A percentile compares a stretch with the other conserved stretches of the same genome.
Evolutionary conservation across 2,888 invertebrate genomes (phyloP).

Genomic region (Ophioninae sp.): DNA sequence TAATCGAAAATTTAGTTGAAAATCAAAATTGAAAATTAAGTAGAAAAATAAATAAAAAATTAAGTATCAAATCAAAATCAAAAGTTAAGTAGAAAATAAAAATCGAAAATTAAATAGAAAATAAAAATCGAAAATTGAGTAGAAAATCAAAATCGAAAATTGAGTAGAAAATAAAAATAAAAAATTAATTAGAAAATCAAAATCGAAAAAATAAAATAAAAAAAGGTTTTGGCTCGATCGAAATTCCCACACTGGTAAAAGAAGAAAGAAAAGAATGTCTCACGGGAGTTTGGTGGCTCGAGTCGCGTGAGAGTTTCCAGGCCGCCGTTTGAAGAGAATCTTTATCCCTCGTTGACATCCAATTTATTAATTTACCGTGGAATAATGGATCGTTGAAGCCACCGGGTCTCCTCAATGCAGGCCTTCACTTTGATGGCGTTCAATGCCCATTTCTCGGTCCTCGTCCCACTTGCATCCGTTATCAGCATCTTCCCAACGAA

Average conservation of each 20-base stretch:
- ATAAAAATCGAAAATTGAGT: neutral
- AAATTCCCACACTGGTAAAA: constrained; percentile 3
- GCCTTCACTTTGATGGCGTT: constrained; percentile 62
- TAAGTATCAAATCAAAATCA: too few relatives aligned
- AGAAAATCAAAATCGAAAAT: constrained; percentile 24
- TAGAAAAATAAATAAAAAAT: too few relatives aligned
- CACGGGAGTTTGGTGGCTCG: constrained; percentile 16
- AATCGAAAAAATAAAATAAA: constrained; percentile 2
- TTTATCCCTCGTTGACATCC: constrained; percentile 72
- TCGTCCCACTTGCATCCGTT: constrained; percentile 22
- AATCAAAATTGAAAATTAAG: constrained; percentile 14
- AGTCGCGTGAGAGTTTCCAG: constrained; percentile 53
- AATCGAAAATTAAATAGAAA: constrained; percentile 15
- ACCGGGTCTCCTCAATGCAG: constrained; percentile 41
- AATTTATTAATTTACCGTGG: constrained; percentile 77
- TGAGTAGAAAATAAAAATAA: constrained; percentile 31
- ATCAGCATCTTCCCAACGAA: neutral
- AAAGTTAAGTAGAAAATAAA: constrained; percentile 20
- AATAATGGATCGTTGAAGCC: constrained; percentile 68
- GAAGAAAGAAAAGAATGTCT: neutral
- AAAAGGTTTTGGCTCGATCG: neutral
- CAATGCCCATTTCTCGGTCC: constrained; percentile 66
- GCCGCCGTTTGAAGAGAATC: constrained; percentile 58
- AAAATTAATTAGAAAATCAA: too few relatives aligned
- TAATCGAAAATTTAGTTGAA: constrained; percentile 15